phyloP scores from a whole-genome alignment of 2,113 vertebrate species.

The Charadrius vociferus region DNA sequence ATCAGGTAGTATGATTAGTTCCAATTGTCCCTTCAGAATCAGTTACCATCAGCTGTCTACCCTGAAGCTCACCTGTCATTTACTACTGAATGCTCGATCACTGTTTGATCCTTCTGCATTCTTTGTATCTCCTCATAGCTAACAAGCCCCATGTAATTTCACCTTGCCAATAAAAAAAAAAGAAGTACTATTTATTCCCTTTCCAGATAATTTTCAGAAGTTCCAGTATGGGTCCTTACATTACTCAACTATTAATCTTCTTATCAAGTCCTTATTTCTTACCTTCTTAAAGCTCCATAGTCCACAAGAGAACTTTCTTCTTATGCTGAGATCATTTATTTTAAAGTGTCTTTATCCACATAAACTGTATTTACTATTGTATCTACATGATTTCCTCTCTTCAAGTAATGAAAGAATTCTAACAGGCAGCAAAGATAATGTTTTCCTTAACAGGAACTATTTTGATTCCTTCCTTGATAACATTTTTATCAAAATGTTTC shows the following conservation, averaged over 20 bases:
- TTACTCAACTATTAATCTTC: not conserved
- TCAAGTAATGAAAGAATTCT: constrained; percentile 24
- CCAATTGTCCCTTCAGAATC: constrained; percentile 66
- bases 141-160: not conserved
- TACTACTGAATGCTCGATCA: not conserved
- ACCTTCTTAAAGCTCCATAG: not conserved
- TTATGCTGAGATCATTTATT: not conserved
- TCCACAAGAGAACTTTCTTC: not conserved
- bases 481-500: not conserved
- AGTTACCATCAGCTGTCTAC: constrained; percentile 63
- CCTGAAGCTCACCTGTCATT: constrained; percentile 57
- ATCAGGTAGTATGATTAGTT: constrained; percentile 68
- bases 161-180: not conserved
- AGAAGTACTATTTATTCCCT: not conserved
- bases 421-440: constrained; percentile 1
- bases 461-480: constrained; percentile 40
- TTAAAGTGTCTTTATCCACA: constrained; percentile 9
- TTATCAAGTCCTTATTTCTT: constrained; percentile 15
- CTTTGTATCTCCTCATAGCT: not conserved
- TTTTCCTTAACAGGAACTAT: constrained; percentile 16
- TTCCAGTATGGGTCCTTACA: not conserved
- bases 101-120: not conserved
- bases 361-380: constrained; percentile 15
- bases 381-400: not conserved
- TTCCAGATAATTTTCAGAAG: constrained; percentile 5